Evolutionary conservation across 2,888 invertebrate genomes (phyloP), one percentile per base, ranked within the genome.

Genomic region (Patella depressa): DNA sequence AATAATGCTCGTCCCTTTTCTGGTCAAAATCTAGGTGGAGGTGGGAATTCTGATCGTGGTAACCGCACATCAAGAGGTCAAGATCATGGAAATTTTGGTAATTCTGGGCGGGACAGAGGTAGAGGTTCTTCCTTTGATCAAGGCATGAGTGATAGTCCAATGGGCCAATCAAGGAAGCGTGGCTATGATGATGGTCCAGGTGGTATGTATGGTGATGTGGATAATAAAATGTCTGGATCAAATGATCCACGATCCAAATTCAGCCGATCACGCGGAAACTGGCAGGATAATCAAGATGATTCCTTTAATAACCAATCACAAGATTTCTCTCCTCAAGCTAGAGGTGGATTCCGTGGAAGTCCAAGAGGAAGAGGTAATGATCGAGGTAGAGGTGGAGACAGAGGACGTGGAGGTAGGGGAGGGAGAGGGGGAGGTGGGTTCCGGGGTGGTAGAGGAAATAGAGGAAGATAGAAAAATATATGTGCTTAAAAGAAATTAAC

Each of bases 151-250:
- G 65, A 65, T 45, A 29, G 75, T 19, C 71, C 24, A 15, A 74
- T 74, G 55, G 71, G 69, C 15, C 74, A 69, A 7, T 69, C 53
- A 5, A 59, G 78, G 59, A 78, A 78, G 53, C 34, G 74, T 34
- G 73, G 59, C 7, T 74, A 74, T 53, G 74, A 78, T n/a, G 78
- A 78, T 34, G 78, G 74, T 15, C 72, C 75, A 12, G 78, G 69
- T 17, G 65, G 78, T 55, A 72, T 34, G 59, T 19, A 24, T n/a
- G 72, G 72, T n/a, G 75, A 71, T 45, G 74, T 57, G 65, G 77
- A 75, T 15, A 57, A 70, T 53, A 73, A 75, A 19, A 70, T 19
- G 54, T 71, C 65, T 24, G 19, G 34, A 7, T 19, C 53, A 54
- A 74, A 12, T 53, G 29, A 45, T 54, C 29, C 70, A 15, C 54